phyloP scores from a whole-genome alignment of 2,797 vertebrate genomes.

The Falco berigora region DNA sequence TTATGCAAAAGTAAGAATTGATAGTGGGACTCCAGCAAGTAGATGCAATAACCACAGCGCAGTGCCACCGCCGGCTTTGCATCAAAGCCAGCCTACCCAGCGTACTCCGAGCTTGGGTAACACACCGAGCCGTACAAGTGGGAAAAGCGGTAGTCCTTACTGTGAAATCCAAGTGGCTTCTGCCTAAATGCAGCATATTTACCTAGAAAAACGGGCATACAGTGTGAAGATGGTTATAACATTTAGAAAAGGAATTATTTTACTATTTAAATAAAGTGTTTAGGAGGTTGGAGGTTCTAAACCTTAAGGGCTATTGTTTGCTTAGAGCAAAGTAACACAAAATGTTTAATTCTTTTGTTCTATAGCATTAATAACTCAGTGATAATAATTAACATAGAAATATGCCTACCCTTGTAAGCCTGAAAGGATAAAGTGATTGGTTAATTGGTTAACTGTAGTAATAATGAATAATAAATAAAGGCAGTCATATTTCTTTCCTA shows the following conservation, averaged over 20 bases:
- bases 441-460: constrained; percentile 38
- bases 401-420: not conserved
- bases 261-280: not conserved
- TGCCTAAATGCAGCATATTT: not conserved
- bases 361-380: not conserved
- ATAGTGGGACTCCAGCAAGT: not conserved
- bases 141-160: not conserved
- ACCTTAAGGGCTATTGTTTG: not conserved
- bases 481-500: constrained; percentile 14
- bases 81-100: not conserved
- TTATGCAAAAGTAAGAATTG: not conserved
- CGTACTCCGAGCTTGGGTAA: not conserved
- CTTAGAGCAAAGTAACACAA: not conserved
- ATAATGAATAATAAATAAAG: constrained; percentile 59
- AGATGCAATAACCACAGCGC: not conserved
- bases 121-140: not conserved
- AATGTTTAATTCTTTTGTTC: constrained; percentile 38
- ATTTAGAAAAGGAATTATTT: not conserved
- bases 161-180: not conserved
- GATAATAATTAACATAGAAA: constrained; percentile 15
- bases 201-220: not conserved
- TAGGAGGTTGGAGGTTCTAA: not conserved
- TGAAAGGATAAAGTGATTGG: constrained; percentile 30
- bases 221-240: not conserved
- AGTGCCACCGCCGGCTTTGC: not conserved